phyloP scores from a whole-genome alignment of 2,113 vertebrate species.

The Menura novaehollandiae region DNA sequence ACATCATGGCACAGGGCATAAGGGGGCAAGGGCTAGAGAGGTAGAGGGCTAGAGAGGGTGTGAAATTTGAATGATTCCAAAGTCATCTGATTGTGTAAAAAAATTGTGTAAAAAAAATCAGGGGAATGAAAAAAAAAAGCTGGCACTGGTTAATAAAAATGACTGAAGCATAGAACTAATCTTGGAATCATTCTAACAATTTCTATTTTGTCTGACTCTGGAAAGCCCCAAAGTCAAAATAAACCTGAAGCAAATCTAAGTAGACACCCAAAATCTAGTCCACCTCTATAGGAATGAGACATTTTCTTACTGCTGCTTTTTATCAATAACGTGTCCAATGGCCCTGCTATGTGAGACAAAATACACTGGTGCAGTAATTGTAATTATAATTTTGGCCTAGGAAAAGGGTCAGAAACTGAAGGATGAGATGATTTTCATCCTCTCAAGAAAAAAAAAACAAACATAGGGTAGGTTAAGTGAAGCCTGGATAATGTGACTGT shows the following conservation, averaged over 20 bases:
- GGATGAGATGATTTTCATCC: background rate
- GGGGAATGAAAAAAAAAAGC: fast-evolving
- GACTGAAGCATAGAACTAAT: background rate
- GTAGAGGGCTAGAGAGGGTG: fast-evolving
- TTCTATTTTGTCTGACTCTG: background rate
- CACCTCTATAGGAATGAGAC: background rate
- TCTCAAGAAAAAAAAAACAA: background rate
- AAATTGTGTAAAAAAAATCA: background rate
- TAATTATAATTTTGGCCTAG: background rate
- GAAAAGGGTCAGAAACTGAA: background rate
- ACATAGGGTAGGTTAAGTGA: background rate
- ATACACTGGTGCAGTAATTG: background rate
- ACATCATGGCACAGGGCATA: fast-evolving
- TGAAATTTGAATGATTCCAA: background rate
- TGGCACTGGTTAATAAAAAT: background rate
- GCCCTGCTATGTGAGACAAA: background rate
- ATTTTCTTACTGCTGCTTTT: background rate
- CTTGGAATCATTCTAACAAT: background rate
- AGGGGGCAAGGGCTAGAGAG: fast-evolving
- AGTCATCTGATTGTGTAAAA: background rate
- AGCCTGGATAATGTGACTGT: background rate
- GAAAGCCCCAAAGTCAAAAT: background rate
- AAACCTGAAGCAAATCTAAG: background rate
- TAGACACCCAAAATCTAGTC: background rate
- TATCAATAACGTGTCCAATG: fast-evolving